These are phyloP conservation scores for Brachyalestes nurse DNA, from an alignment of 2,797 vertebrate species.

Conservation along the genomic window DNA sequence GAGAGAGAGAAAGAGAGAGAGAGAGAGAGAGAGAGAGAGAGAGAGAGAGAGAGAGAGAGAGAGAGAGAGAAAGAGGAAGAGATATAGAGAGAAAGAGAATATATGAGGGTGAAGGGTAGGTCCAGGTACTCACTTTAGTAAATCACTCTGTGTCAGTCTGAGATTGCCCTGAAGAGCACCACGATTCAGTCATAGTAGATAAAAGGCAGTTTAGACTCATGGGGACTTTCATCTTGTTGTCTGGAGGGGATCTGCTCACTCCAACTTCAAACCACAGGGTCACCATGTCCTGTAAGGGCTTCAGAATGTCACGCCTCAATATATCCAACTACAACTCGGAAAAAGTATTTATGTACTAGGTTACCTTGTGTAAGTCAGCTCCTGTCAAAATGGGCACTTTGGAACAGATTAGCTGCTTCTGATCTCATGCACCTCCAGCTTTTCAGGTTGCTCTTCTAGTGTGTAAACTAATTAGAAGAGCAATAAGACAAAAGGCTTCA, in stretches of 20 bases:
- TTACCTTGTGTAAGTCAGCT: conserved; percentile 11
- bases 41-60: conserved; percentile 1
- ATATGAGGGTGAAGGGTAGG: neutral
- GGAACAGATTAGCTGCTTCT: conserved; percentile 18
- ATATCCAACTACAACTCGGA: neutral
- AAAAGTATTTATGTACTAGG: conserved; percentile 17
- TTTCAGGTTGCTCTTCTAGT: neutral
- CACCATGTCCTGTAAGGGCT: conserved; percentile 27
- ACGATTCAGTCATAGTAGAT: conserved; percentile 44
- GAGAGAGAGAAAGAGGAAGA: conserved; percentile 4
- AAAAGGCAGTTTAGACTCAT: conserved; percentile 28
- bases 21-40: conserved; percentile 8
- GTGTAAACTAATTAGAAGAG: no score
- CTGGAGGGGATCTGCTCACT: conserved; percentile 12
- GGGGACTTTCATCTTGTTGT: conserved; percentile 43
- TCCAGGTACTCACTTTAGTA: conserved; percentile 34
- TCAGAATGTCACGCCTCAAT: conserved; percentile 26
- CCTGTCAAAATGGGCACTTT: conserved; percentile 1
- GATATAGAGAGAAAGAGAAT: neutral
- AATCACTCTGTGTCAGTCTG: conserved; percentile 39
- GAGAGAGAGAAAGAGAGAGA: neutral
- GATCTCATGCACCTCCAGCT: conserved; percentile 17
- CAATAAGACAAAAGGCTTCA: no score
- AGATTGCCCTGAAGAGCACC: conserved; percentile 31
- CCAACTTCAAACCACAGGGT: conserved; percentile 37